Evolutionary conservation across 1,140 invertebrate species (phyloP).

Genomic region (Calliopsis andreniformis): DNA sequence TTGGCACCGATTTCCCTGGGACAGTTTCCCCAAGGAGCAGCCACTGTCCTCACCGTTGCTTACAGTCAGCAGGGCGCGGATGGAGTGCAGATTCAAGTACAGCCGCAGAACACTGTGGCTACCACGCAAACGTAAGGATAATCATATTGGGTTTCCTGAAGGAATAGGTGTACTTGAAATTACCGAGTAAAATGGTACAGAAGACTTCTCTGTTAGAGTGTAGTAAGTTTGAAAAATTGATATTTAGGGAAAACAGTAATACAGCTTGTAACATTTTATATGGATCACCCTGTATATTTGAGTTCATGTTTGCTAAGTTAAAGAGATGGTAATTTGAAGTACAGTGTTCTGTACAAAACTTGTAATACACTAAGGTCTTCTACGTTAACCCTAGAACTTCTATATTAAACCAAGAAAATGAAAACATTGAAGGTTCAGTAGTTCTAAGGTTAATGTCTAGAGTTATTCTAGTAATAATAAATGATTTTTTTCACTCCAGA

Average conservation of each 20-base stretch:
- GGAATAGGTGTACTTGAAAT: too few relatives aligned
- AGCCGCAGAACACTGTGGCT: conserved; percentile 80
- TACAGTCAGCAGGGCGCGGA: conserved; percentile 84
- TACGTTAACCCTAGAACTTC: too few relatives aligned
- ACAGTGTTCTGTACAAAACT: too few relatives aligned
- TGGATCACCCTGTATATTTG: too few relatives aligned
- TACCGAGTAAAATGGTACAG: too few relatives aligned
- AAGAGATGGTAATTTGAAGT: too few relatives aligned
- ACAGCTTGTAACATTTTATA: not conserved
- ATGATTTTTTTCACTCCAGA: conserved; percentile 55
- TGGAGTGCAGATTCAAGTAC: conserved; percentile 82
- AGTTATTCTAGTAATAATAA: not conserved
- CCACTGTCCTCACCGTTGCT: conserved; percentile 87
- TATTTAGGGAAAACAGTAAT: not conserved
- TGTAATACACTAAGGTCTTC: too few relatives aligned
- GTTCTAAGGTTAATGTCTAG: too few relatives aligned
- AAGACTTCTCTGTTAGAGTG: too few relatives aligned
- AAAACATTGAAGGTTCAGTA: too few relatives aligned
- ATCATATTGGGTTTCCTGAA: not conserved
- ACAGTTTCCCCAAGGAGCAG: conserved; percentile 82
- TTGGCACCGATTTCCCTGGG: conserved; percentile 84
- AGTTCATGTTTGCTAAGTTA: too few relatives aligned
- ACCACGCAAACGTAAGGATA: conserved; percentile 79
- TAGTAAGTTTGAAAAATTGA: not conserved
- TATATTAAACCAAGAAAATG: too few relatives aligned